Percentiles rank a stretch among this genome's conserved stretches.
Conservation (phyloP, 2,113 vertebrate species). For the Girardinichthys multiradiatus region DNA sequence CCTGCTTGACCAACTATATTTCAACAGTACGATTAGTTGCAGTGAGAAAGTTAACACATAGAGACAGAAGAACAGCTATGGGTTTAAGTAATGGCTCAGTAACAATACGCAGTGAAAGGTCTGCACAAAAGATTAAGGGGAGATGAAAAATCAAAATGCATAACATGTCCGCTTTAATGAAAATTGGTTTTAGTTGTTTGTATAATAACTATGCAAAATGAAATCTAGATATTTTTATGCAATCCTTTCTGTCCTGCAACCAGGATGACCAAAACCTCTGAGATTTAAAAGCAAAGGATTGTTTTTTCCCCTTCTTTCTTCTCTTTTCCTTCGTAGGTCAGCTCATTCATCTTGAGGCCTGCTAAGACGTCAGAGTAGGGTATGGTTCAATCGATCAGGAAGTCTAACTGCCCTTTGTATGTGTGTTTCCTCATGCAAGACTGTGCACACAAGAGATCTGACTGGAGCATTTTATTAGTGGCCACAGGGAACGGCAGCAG, state of each 20-base stretch:
- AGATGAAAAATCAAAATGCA: background rate
- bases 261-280: conserved; percentile 53
- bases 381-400: conserved; percentile 76
- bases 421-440: conserved; percentile 46
- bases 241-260: conserved; percentile 16
- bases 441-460: conserved; percentile 42
- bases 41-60: background rate
- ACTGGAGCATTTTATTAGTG: conserved; percentile 59
- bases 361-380: conserved; percentile 68
- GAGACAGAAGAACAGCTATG: background rate
- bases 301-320: conserved; percentile 51
- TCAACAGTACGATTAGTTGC: background rate
- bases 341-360: conserved; percentile 74
- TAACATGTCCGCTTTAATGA: background rate
- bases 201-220: background rate
- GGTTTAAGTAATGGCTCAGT: background rate
- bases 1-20: background rate
- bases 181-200: background rate
- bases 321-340: conserved; percentile 59
- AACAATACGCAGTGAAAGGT: too few relatives aligned
- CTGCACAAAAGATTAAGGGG: background rate
- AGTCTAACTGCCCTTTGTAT: conserved; percentile 61
- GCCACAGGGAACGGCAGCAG: conserved; percentile 54
- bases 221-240: background rate
- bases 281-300: conserved; percentile 70